A percentile compares a stretch with the other conserved stretches of the same genome.
phyloP scores from a whole-genome alignment of 2,888 invertebrate genomes.

The Oscheius myriophilus region DNA sequence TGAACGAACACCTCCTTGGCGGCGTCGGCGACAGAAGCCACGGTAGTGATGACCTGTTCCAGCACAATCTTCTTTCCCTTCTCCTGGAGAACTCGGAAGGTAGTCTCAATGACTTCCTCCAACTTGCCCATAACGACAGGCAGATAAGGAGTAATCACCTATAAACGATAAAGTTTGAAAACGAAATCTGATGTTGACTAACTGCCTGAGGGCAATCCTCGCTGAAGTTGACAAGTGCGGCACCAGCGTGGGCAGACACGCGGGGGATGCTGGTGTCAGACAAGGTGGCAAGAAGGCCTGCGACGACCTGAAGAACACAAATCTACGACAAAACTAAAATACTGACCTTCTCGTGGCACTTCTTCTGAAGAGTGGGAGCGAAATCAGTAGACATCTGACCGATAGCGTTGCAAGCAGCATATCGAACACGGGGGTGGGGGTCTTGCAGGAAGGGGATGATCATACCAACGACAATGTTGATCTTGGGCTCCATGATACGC shows the following conservation, averaged over 20 bases:
- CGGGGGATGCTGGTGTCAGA: slow-evolving; percentile 91
- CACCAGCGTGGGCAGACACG: slow-evolving; percentile 88
- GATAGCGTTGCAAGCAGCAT: slow-evolving; percentile 96
- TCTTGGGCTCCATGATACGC: slow-evolving; percentile 93
- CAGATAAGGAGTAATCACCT: slow-evolving; percentile 30
- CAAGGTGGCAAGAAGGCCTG: slow-evolving; percentile 85
- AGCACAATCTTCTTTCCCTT: slow-evolving; percentile 93
- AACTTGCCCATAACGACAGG: slow-evolving; percentile 84
- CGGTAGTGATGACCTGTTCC: slow-evolving; percentile 78
- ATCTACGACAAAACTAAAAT: not conserved
- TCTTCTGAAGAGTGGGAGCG: slow-evolving; percentile 93
- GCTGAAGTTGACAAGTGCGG: slow-evolving; percentile 97
- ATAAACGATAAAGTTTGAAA: not conserved
- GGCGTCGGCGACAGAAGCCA: slow-evolving; percentile 95
- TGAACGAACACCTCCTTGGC: slow-evolving; percentile 92
- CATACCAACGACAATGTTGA: slow-evolving; percentile 85
- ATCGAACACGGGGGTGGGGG: slow-evolving; percentile 88
- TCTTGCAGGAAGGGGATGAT: slow-evolving; percentile 87
- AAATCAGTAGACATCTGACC: slow-evolving; percentile 99
- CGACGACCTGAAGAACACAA: slow-evolving; percentile 77
- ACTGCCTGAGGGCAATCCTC: slow-evolving; percentile 90
- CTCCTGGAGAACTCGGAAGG: slow-evolving; percentile 89
- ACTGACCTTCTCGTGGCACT: slow-evolving; percentile 87
- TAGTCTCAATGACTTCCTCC: slow-evolving; percentile 86
- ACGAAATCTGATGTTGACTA: not conserved